Evolutionary conservation across 2,113 vertebrate genomes (phyloP), one percentile per base, ranked within the genome.

Genomic region (Myotis lucifugus): DNA sequence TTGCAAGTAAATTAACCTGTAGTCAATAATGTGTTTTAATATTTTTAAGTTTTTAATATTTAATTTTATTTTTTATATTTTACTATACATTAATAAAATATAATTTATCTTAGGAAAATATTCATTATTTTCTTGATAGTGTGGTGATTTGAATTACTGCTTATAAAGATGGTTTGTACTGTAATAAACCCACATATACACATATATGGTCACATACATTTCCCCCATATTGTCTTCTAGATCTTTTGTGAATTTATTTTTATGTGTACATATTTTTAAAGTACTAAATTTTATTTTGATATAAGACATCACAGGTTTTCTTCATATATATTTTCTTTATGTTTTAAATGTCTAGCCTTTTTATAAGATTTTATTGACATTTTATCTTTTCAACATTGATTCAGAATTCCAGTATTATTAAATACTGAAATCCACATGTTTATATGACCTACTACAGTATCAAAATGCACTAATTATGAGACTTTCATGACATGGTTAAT

Each of bases 211-310:
- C 3, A 56, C 6, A 10, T 32, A 25, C 0, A 32, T 94, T 21
- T 77, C 42, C 17, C 34, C 0, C 64, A 67, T 84, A 91, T 23
- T 95, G 8, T 66, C 37, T 95, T 56, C 3, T 48, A 48, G 48
- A 48, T 42, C 14, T 85, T 82, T 54, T 27, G 21, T 54, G 27
- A 70, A 48, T 95, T 95, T 85, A 81, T 76, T 89, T 81, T 59
- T 89, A 56, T 72, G 29, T 40, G 5, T 46, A 67, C 1, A n/a
- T 85, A n/a, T 46, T 82, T 93, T 91, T 85, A 82, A 93, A 85
- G 7, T 88, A 48, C 19, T 88, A 34, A 93, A 85, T 76, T 72
- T 92, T 48, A 12, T 78, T 88, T 78, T 92, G 11, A 12, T 40
- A 8, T 85, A 81, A 93, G 42, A 81, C 17, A 23, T 88, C 50